Evolutionary conservation across 2,888 invertebrate genomes (phyloP), one percentile per base, ranked within the genome.

Genomic region (Brachynemurus nebulosus): DNA sequence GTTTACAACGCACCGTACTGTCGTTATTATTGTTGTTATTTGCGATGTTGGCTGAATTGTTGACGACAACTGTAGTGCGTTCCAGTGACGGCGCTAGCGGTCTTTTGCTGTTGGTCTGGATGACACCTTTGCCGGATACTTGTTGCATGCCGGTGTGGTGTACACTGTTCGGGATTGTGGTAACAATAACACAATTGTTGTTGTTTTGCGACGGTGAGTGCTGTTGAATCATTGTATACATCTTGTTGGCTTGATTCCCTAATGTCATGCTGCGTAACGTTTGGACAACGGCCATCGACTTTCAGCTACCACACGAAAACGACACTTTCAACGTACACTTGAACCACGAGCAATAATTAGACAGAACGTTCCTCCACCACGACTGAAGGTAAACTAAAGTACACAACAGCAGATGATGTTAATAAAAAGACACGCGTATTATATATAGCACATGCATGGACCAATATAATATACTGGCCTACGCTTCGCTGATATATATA

Each of bases 1-100:
- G 76, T 62, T 88, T 88, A 64, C 80, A 82, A 25, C 76, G 68
- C 49, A 75, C 59, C 52, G 66, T 66, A 46, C 76, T 75, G 16
- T 70, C 69, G 49, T 70, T 70, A 52, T 69, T 70, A 41, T 65
- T 68, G 12, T 67, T 67, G 52, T 67, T 69, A 41, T 45, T 51
- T 44, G 17, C 45, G 44, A 12, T 46, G 44, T 25, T 54, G 51
- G 41, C 47, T 40, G 56, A 58, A 45, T 58, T 61, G 43, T 57
- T 52, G 37, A 57, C 55, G 25, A 64, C 57, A 21, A 61, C 53
- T 52, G 72, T 67, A 54, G 71, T 66, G 51, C 67, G 52, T 52
- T 74, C 65, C 45, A 75, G 69, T 55, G 79, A 75, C 48, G 78
- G 76, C 45, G 78, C 78, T 48, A 78, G 64, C 54, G 75, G 71